Percentiles rank a stretch among this genome's conserved stretches.
Evolutionary conservation across 2,797 vertebrate species (phyloP).

Genomic region (Peromyscus eremicus): DNA sequence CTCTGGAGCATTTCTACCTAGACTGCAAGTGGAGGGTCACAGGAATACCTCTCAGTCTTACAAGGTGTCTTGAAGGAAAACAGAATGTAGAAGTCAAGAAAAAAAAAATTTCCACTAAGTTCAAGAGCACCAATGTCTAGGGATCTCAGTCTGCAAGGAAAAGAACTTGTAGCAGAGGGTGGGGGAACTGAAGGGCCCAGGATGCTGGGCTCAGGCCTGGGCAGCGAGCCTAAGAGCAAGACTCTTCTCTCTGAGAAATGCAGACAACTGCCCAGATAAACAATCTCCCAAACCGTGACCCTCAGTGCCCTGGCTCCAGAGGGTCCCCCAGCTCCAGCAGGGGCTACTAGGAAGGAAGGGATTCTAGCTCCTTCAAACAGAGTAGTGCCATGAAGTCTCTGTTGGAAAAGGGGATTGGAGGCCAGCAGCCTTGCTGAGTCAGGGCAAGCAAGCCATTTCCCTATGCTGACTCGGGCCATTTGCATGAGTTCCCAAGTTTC

Average conservation of each 20-base stretch:
- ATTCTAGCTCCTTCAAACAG: background rate
- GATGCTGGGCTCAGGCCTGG: constrained; percentile 28
- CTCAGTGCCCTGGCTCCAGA: background rate
- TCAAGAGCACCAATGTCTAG: background rate
- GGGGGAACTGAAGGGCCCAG: background rate
- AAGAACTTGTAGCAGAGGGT: background rate
- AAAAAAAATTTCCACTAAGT: constrained; percentile 16
- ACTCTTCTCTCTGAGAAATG: background rate
- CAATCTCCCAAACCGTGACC: background rate
- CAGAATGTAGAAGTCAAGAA: background rate
- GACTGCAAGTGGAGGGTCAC: background rate
- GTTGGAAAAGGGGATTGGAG: background rate
- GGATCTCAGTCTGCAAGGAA: background rate
- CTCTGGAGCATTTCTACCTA: background rate
- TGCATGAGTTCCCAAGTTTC: background rate
- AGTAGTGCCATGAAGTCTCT: background rate
- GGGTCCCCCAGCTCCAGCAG: background rate
- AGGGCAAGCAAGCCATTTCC: constrained; percentile 24
- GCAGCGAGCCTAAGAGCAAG: background rate
- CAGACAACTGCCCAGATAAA: background rate
- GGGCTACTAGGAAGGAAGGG: background rate
- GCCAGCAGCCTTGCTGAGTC: constrained; percentile 3
- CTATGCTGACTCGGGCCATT: background rate
- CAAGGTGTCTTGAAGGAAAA: background rate
- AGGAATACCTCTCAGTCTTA: background rate